phyloP scores from a whole-genome alignment of 2,797 vertebrate genomes.

The Hypotaenidia philippensis region DNA sequence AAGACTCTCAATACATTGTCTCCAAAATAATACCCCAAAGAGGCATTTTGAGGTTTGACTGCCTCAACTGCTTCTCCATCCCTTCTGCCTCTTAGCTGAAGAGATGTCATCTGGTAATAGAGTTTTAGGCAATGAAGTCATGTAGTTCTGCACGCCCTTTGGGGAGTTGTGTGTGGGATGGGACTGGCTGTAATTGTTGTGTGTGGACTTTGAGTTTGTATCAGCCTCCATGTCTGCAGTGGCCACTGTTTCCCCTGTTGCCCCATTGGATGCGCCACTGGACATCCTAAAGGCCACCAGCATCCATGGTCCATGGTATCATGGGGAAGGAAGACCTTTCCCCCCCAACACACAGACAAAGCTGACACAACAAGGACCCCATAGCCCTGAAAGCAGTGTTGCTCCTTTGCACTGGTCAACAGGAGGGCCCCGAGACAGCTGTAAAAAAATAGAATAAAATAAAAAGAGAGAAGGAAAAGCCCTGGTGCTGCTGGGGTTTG shows the following conservation, averaged over 20 bases:
- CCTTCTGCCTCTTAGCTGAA: neutral
- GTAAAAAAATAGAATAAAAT: neutral
- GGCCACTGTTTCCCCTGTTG: neutral
- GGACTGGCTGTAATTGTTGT: fast-evolving
- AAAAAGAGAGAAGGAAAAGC: neutral
- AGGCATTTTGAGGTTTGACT: neutral
- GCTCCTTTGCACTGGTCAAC: neutral
- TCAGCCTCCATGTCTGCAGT: fast-evolving
- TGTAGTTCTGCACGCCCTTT: neutral
- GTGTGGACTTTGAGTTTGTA: fast-evolving
- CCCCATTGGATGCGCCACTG: fast-evolving
- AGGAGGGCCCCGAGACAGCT: neutral
- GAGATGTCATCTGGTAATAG: neutral
- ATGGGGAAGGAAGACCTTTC: neutral
- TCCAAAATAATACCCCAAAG: neutral
- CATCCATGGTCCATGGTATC: fast-evolving
- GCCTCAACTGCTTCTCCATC: neutral
- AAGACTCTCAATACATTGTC: neutral
- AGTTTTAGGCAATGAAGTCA: neutral
- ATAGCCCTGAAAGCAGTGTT: neutral
- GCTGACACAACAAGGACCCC: neutral
- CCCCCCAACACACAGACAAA: neutral
- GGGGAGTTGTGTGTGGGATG: fast-evolving
- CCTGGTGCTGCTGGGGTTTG: neutral
- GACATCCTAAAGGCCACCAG: neutral